A percentile compares a stretch with the other conserved stretches of the same genome.
These are phyloP conservation scores for Botia kubotai DNA, from an alignment of 2,797 vertebrate species.

Conservation along the genomic window DNA sequence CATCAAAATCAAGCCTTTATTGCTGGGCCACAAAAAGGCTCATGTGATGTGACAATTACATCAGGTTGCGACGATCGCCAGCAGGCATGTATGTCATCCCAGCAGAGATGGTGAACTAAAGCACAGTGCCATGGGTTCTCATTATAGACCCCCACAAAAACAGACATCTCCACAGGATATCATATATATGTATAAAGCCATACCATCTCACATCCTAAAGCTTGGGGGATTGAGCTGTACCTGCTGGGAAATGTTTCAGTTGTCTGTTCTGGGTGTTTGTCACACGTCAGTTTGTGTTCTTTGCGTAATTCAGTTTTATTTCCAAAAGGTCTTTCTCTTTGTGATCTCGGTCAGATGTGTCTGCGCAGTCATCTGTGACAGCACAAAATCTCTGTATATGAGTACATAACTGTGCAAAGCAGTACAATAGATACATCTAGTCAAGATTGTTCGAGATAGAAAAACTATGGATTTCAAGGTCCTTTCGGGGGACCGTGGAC, in stretches of 20 bases:
- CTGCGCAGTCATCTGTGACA: background rate
- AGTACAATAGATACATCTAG: conserved; percentile 14
- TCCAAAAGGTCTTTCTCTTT: background rate
- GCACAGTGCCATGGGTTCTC: conserved; percentile 10
- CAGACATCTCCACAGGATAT: conserved; percentile 3
- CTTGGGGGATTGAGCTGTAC: conserved; percentile 1
- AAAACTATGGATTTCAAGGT: conserved; percentile 8
- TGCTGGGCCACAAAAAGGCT: background rate
- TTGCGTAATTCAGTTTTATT: background rate
- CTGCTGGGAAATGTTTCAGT: background rate
- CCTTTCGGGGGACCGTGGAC: background rate
- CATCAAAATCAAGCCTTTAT: conserved; percentile 3
- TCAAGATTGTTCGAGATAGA: conserved; percentile 4
- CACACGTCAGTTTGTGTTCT: background rate
- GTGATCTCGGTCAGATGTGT: background rate
- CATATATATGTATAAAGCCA: background rate
- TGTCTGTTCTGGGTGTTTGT: background rate
- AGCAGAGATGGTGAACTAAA: background rate
- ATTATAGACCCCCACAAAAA: conserved; percentile 9
- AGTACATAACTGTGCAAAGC: conserved; percentile 3
- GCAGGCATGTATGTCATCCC: conserved; percentile 18
- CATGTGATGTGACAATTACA: conserved; percentile 39
- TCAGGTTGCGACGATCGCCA: background rate
- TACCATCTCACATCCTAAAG: conserved; percentile 2
- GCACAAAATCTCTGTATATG: background rate